phyloP scores from a whole-genome alignment of 1,140 invertebrate genomes.

The Neuroterus valhalla region DNA sequence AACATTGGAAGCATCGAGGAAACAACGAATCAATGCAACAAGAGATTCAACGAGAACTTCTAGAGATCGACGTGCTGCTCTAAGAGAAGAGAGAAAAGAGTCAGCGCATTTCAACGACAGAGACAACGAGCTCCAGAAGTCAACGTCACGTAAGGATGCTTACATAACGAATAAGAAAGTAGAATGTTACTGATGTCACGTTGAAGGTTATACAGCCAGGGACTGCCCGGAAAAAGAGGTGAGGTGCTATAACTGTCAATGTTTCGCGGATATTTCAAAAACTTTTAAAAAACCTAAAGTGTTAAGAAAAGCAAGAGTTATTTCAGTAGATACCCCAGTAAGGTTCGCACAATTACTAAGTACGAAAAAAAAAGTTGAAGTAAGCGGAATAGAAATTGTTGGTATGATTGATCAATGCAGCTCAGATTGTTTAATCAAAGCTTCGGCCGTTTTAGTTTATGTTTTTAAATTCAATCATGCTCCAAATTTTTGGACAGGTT shows the following conservation, averaged over 20 bases:
- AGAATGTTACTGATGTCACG: neutral
- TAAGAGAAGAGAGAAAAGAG: neutral
- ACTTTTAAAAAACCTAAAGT: neutral
- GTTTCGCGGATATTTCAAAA: neutral
- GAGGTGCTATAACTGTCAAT: neutral
- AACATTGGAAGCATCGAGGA: neutral
- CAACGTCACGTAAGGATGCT: neutral
- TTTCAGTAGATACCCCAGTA: neutral
- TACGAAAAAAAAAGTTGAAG: neutral
- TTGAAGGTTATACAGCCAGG: neutral
- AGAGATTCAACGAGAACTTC: neutral
- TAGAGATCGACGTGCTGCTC: neutral
- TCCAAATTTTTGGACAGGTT: neutral
- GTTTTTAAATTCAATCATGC: neutral
- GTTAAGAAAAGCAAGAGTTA: neutral
- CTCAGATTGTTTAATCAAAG: constrained; percentile 15
- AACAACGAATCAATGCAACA: neutral
- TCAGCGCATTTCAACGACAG: neutral
- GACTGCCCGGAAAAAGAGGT: neutral
- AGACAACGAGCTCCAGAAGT: neutral
- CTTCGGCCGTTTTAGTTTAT: neutral
- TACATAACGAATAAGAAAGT: neutral
- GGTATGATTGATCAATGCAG: constrained; percentile 2
- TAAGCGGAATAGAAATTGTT: neutral
- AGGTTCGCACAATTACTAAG: neutral